Base-by-base conservation (phyloP, 2,888 invertebrate species). In the Ichneumoninae sp. region DNA sequence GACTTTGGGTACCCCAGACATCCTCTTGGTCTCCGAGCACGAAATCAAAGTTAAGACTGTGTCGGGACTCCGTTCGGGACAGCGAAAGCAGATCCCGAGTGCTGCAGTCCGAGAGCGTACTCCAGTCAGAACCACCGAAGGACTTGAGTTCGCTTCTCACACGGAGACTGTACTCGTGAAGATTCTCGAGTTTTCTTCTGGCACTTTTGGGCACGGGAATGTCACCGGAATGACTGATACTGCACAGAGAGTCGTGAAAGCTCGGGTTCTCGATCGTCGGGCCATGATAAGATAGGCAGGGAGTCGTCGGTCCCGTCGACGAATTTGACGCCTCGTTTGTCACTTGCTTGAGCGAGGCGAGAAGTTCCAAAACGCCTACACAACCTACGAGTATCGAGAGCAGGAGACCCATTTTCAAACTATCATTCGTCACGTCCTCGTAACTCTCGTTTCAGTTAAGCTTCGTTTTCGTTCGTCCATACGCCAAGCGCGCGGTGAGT, bases 371-470 rank as follows among this genome's bases (percentile, higher is more conserved):
- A 40, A 96, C 95, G 85, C 97, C 97, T 86, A 97, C 96, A 93
- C 97, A 97, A 86, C 96, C 95, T 81, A 97, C 95, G 86, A 97
- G 94, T 90, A 97, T 94, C 73, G 97, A 97, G 83, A 97, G 94
- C 90, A 97, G 93, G 88, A 97, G 95, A 91, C 97, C 97, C 96
- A 97, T 96, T 47, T 47, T 47, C 40, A 33, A 10, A 36, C 47
- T 30, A 13, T 40, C 74, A 16, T 57, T 57, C 50, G 40, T 10
- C 16, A 19, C 57, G 19, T 68, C 19, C 6, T 13, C 19, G n/a
- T 7, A 4, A 44, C 22, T 74, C 40, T 66, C 73, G 44, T 52
- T 26, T 57, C 30, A 50, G 69, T 60, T 57, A 0, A 60, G 52
- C 57, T 63, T 52, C 30, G 73, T 57, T 57, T 30, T 66, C 47